phyloP scores from a whole-genome alignment of 1,140 invertebrate species.

The Popillia japonica region DNA sequence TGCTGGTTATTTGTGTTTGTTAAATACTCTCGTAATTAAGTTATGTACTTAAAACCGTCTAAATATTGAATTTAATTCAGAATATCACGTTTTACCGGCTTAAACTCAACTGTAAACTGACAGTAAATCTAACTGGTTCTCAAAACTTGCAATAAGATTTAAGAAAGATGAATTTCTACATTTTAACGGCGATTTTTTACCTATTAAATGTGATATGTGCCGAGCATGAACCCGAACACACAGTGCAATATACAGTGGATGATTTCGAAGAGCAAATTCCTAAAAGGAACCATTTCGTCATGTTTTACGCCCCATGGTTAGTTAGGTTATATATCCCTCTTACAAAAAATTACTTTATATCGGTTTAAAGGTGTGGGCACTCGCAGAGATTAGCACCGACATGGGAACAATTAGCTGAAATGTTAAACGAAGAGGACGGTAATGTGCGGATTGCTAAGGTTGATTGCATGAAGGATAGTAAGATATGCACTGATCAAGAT shows the following conservation, averaged over 20 bases:
- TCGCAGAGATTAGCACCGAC: constrained; percentile 74
- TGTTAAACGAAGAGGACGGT: constrained; percentile 70
- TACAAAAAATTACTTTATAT: constrained; percentile 41
- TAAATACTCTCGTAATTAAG: not conserved
- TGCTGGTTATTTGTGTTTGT: not conserved
- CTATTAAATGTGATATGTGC: not conserved
- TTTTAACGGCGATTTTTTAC: not conserved
- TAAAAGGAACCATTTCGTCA: constrained; percentile 76
- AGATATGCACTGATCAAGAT: constrained; percentile 75
- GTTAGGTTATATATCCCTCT: constrained; percentile 39
- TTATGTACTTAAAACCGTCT: not conserved
- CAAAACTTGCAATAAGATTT: not conserved
- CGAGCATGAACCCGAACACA: constrained; percentile 57
- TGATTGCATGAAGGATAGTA: constrained; percentile 78
- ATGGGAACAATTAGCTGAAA: constrained; percentile 77
- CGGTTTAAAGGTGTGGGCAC: constrained; percentile 73
- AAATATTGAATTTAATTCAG: not conserved
- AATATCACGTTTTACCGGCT: not conserved
- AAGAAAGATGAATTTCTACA: constrained; percentile 22
- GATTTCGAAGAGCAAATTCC: constrained; percentile 67
- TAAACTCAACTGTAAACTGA: not conserved
- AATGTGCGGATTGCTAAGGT: constrained; percentile 76
- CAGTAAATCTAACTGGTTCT: not conserved
- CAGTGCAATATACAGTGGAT: constrained; percentile 60
- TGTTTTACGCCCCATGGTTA: constrained; percentile 83